A percentile compares a stretch with the other conserved stretches of the same genome.
phyloP scores from a whole-genome alignment of 2,888 invertebrate genomes.

The Cotesia congregata region DNA sequence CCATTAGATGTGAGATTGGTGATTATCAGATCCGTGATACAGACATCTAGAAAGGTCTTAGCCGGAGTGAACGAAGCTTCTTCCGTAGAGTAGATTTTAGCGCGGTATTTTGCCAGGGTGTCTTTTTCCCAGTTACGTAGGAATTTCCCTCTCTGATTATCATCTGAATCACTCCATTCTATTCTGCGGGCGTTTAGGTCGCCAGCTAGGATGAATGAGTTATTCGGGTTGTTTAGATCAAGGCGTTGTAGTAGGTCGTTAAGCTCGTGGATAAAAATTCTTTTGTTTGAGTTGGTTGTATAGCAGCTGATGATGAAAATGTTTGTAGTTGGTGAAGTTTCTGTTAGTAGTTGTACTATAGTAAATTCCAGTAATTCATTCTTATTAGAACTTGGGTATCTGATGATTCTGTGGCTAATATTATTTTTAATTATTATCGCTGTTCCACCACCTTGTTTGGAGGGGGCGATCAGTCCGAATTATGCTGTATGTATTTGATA shows the following conservation, averaged over 20 bases:
- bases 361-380: constrained; percentile 28
- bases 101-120: not conserved
- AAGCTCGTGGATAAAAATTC: constrained; percentile 1
- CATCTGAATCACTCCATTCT: not conserved
- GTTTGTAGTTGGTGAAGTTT: not conserved
- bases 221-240: not conserved
- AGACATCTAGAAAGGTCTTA: not conserved
- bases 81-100: not conserved
- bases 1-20: not conserved
- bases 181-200: constrained; percentile 27
- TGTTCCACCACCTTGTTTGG: constrained; percentile 31
- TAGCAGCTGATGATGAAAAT: constrained; percentile 19
- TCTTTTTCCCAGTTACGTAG: not conserved
- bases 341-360: constrained; percentile 9
- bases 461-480: not conserved
- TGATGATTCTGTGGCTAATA: not conserved
- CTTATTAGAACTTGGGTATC: not conserved
- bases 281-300: not conserved
- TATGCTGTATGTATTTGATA: not conserved
- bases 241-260: not conserved
- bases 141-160: constrained; percentile 24
- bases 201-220: constrained; percentile 23
- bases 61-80: constrained; percentile 11
- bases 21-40: not conserved
- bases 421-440: constrained; percentile 24